Evolutionary conservation across 2,113 vertebrate species (phyloP).

Genomic region (Synodontis membranacea): DNA sequence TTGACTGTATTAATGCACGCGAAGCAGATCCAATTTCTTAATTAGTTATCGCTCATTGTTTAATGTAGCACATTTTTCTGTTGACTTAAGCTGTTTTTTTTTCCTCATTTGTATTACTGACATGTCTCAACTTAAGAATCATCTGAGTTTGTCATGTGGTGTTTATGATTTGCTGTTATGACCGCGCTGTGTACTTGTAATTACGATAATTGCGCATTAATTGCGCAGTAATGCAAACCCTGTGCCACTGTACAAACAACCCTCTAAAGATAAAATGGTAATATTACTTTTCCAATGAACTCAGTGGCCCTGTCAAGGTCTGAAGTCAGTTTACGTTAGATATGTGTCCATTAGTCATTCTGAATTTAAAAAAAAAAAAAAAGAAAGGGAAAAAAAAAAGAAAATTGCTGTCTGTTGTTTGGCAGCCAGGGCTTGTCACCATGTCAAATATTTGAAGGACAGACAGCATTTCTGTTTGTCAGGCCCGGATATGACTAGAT

Average conservation of each 20-base stretch:
- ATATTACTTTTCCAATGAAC: neutral
- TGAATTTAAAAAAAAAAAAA: conserved; percentile 23
- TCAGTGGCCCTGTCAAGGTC: neutral
- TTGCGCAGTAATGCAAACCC: neutral
- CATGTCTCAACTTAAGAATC: neutral
- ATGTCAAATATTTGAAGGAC: conserved; percentile 25
- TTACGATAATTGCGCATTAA: neutral
- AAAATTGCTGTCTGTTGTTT: neutral
- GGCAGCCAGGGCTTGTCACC: conserved; percentile 31
- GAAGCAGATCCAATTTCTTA: neutral
- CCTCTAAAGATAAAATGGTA: too few species aligned
- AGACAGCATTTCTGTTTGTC: conserved; percentile 17
- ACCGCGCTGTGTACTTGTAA: neutral
- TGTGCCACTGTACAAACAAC: neutral
- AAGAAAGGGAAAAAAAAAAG: too few species aligned
- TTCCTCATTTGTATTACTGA: neutral
- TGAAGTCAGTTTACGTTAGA: conserved; percentile 25
- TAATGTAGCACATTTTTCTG: neutral
- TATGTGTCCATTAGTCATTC: conserved; percentile 20
- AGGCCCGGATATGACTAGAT: conserved; percentile 30
- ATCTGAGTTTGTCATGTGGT: neutral
- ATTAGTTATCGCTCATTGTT: neutral
- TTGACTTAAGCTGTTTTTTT: neutral
- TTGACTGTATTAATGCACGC: neutral
- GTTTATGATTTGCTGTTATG: neutral